Percentiles rank a stretch among this genome's conserved stretches.
These are phyloP conservation scores for Urophycis tenuis DNA, from an alignment of 2,797 vertebrate species.

Conservation along the genomic window DNA sequence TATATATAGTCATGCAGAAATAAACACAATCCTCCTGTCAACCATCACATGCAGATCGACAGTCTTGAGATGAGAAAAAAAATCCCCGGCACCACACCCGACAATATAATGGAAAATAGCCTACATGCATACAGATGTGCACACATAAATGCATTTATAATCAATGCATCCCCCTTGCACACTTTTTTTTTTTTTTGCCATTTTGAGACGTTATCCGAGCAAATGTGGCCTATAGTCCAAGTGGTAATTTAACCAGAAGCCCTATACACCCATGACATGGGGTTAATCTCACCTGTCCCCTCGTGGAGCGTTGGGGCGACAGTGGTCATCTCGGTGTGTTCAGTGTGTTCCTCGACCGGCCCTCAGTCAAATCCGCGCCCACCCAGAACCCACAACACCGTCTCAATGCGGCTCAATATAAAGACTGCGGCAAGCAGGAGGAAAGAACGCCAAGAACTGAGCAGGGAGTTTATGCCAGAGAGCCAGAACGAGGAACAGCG, in stretches of 20 bases:
- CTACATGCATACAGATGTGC: not conserved
- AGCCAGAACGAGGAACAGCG: conserved; percentile 5
- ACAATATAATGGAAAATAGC: not conserved
- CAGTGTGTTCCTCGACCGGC: not conserved
- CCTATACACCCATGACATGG: not conserved
- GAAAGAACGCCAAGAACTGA: not conserved
- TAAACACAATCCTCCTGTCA: not conserved
- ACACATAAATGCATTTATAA: not conserved
- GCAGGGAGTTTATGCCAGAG: conserved; percentile 14
- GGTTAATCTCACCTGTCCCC: conserved; percentile 54
- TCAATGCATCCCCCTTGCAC: not conserved
- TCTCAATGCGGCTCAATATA: not conserved
- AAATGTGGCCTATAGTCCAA: not conserved
- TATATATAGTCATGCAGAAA: not conserved
- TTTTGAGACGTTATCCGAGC: not conserved
- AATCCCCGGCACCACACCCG: not conserved
- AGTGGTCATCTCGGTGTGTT: conserved; percentile 39
- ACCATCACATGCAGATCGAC: not conserved
- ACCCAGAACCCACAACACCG: not conserved
- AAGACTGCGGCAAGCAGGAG: conserved; percentile 43
- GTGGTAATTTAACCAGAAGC: not conserved
- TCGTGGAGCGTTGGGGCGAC: conserved; percentile 36
- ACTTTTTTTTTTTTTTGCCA: not conserved
- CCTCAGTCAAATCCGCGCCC: not conserved
- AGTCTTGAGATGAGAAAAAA: not conserved